Evolutionary conservation across 1,140 invertebrate genomes (phyloP), one percentile per base, ranked within the genome.

Genomic region (Zaprionus capensis): DNA sequence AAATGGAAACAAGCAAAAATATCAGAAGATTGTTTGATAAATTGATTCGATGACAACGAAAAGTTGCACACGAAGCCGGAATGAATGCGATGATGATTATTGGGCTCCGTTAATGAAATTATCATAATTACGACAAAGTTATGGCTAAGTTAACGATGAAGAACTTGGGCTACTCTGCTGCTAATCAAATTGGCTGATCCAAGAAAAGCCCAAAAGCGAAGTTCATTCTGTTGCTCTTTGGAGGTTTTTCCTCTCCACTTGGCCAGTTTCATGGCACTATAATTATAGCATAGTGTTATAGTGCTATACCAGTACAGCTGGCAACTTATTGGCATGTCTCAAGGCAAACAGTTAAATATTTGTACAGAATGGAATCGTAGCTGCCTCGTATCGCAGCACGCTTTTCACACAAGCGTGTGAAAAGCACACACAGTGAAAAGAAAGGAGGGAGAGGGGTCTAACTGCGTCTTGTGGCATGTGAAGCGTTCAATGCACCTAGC

Each of bases 371-470:
- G 49, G 38, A 31, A 87, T 79, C 53, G 58, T 76, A 75, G 81
- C 41, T 7, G 36, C 36, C 36, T 76, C 53, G 55, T 82, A 77
- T 75, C 78, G 41, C 71, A 86, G 82, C 82, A 86, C 82, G 82
- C 82, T 86, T 86, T 86, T 86, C 82, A 86, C 82, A 86, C 63
- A 56, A 56, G 57, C 80, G 80, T 87, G 82, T 82, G 83, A 86
- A 86, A 82, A 71, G 81, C 65, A 84, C 36, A 84, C 82, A 84
- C 15, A 41, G 6, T 7, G 41, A 7, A 46, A 34, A 34, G 31
- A 9, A 34, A 34, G 31, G 9, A 46, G n/a, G 7, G 7, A 4
- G 11, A 5, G 6, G 3, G 28, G 26, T 28, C 28, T 20, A 20
- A 20, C 44, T n/a, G 34, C 17, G 20, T 58, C 41, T 63, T 28